phyloP scores from a whole-genome alignment of 2,113 vertebrate genomes.

The Hydrochoerus hydrochaeris region DNA sequence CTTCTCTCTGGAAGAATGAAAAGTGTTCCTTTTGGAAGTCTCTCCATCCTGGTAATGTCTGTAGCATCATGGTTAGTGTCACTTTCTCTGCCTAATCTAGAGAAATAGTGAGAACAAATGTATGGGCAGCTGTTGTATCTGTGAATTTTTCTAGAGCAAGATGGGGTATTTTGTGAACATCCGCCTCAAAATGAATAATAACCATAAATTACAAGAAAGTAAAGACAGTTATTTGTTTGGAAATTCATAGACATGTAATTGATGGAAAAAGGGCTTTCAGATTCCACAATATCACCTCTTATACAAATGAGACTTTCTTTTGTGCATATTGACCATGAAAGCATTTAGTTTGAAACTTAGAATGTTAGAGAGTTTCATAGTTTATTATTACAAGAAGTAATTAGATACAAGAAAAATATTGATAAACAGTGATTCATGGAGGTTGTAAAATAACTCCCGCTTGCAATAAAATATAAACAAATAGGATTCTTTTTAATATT shows the following conservation, averaged over 20 bases:
- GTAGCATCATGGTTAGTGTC: background rate
- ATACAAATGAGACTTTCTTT: constrained; percentile 11
- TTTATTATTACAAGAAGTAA: constrained; percentile 71
- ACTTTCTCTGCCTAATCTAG: background rate
- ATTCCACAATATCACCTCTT: background rate
- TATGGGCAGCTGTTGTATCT: background rate
- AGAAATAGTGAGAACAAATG: background rate
- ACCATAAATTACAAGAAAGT: background rate
- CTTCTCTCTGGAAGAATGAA: background rate
- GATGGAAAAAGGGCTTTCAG: background rate
- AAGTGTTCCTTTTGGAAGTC: background rate
- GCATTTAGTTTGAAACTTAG: constrained; percentile 62
- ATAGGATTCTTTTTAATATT: background rate
- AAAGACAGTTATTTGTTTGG: constrained; percentile 38
- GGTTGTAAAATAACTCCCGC: background rate
- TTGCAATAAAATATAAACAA: constrained; percentile 70
- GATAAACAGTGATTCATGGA: constrained; percentile 59
- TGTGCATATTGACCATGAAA: constrained; percentile 58
- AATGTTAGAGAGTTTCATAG: constrained; percentile 45
- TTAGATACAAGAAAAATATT: constrained; percentile 49
- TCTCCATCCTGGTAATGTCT: background rate
- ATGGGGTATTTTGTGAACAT: background rate
- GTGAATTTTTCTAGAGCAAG: constrained; percentile 3
- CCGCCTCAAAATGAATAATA: constrained; percentile 7
- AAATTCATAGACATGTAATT: background rate